Evolutionary conservation across 2,113 vertebrate species (phyloP), one percentile per base, ranked within the genome.

Genomic region (Bucco capensis): DNA sequence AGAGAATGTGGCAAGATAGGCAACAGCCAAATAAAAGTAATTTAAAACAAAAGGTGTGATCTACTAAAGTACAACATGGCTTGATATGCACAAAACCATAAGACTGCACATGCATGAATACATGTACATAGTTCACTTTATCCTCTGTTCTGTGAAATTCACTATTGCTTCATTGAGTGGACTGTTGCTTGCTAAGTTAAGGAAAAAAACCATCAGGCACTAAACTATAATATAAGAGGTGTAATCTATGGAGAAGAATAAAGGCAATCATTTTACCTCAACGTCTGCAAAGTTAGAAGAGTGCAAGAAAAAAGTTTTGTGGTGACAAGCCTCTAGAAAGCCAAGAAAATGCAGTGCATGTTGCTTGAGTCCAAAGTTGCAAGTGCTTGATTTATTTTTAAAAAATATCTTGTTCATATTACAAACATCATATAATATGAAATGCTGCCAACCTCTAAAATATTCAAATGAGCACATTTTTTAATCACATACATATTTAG

Each of bases 1-100:
- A 4, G 2, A 3, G 8, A 2, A 47, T 0, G 0, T 24, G 30
- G 47, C 4, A 64, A 66, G 58, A 46, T 2, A 35, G 28, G n/a
- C 8, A 87, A 35, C 1, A 37, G 28, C 42, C 44, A 85, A 78
- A 64, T 16, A 50, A 25, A 75, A 88, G 25, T 37, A 47, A 72
- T 49, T 60, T 49, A 50, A 79, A 62, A 38, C 17, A 90, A 70
- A 92, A 90, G 3, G 22, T 38, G 40, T 49, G 54, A 83, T 46
- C 28, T 62, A 13, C 50, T 70, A 37, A 73, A 69, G 14, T 72
- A 73, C 2, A 86, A 31, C 1, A 14, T 38, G 44, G 35, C 18
- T 67, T 27, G 42, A 2, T 57, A 70, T 13, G 30, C 83, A 25
- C n/a, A 44, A 75, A 35, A 17, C 0, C 12, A 8, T 27, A 49